These are phyloP conservation scores for Anser cygnoides DNA, from an alignment of 2,113 vertebrate genomes.

Conservation along the genomic window DNA sequence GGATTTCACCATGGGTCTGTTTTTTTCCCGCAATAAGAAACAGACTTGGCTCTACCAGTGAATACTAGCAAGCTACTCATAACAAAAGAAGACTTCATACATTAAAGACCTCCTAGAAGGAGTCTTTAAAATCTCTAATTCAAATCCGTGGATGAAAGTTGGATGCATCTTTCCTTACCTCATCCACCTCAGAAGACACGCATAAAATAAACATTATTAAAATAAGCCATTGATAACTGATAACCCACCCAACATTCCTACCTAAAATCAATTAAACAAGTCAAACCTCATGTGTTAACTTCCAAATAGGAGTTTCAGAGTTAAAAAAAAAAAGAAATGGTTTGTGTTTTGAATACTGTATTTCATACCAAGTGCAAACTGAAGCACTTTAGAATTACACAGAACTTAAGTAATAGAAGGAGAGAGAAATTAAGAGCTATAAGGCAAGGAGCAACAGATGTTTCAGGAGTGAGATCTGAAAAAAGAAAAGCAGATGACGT, in stretches of 20 bases:
- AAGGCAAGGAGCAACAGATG: constrained; percentile 56
- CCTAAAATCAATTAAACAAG: constrained; percentile 17
- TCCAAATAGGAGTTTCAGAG: not conserved
- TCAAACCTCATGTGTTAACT: not conserved
- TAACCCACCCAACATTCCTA: not conserved
- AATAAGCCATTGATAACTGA: not conserved
- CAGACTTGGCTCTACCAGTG: not conserved
- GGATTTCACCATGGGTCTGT: not conserved
- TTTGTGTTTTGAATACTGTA: not conserved
- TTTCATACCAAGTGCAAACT: not conserved
- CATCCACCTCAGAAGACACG: not conserved
- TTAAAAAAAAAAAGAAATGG: not conserved
- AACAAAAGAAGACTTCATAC: not conserved
- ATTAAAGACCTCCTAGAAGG: not conserved
- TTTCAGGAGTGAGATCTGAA: constrained; percentile 35
- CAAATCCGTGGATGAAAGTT: not conserved
- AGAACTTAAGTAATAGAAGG: not conserved
- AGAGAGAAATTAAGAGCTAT: not conserved
- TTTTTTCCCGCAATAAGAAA: constrained; percentile 7
- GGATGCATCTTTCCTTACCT: not conserved
- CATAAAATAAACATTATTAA: not conserved
- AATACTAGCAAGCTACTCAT: not conserved
- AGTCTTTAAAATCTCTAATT: not conserved
- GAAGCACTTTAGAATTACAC: constrained; percentile 4
- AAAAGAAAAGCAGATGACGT: constrained; percentile 38